Evolutionary conservation across 30 jellyfish, hydroid and myxozoan genomes (phyloP), one percentile per base, ranked within the genome.

Genomic region (Hydra vulgaris): DNA sequence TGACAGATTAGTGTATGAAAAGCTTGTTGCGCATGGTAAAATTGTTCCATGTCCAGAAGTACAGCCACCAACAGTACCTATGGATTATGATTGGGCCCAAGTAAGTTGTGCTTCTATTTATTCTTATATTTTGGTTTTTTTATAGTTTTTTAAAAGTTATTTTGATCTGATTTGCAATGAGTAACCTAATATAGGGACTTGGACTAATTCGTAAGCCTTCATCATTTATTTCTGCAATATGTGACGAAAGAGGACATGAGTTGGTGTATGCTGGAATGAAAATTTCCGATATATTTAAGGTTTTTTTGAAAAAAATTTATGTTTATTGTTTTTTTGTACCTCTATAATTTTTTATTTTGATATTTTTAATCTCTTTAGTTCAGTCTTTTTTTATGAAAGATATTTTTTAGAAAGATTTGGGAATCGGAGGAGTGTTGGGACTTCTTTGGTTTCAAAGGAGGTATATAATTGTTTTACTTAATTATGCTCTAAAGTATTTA

Each of bases 1-100:
- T 21, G 8, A 18, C 25, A 82, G 89, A 73, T 18, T 22, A 66
- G 96, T 93, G 27, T 93, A 83, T 82, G 79, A 76, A 66, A 68
- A 80, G 25, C 82, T 93, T 5, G 95, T 93, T 0, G 86, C 71
- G 8, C 73, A 82, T 61, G 95, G 95, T 15, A 79, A 25, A 18
- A 80, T 93, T 53, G 89, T 93, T 18, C 90, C 95, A 16, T 81
- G 78, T 22, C 99, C 96, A 8, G 99, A 93, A 55, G 89, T 83
- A 21, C 89, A 95, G 15, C 99, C 99, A n/a, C 99, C 99, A 20
- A 93, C 96, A 23, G 99, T 93, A 18, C 99, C 99, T 8, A 93
- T 93, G 99, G 99, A 93, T 61, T 93, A 93, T 73, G 77, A 81
- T 71, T 93, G 99, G 99, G 99, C 99, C 21, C 99, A 93, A 94